Percentiles rank a stretch among this genome's conserved stretches.
Evolutionary conservation across 1,140 invertebrate species (phyloP).

Genomic region (Drosophila athabasca): DNA sequence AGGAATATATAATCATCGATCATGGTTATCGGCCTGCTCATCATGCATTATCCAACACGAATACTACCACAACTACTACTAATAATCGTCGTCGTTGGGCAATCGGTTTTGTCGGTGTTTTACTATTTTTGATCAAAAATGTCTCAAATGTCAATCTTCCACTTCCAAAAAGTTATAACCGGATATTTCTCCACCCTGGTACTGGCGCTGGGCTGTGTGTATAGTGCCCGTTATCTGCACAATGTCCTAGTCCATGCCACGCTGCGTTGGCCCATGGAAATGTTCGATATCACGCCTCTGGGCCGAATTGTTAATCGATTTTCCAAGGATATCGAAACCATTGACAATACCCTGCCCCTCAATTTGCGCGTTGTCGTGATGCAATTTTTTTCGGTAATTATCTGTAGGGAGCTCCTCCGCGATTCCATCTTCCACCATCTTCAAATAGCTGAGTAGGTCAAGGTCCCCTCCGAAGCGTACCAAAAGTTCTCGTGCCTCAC

Average conservation of each 20-base stretch:
- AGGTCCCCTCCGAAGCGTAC: background rate
- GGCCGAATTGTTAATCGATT: slow-evolving; percentile 91
- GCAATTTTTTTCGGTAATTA: slow-evolving; percentile 82
- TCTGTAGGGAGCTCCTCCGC: background rate
- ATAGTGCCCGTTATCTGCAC: slow-evolving; percentile 85
- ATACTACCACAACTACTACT: background rate
- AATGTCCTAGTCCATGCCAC: slow-evolving; percentile 86
- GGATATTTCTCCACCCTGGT: slow-evolving; percentile 73
- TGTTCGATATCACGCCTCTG: slow-evolving; percentile 91
- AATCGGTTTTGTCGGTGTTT: slow-evolving; percentile 14
- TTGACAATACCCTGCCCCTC: slow-evolving; percentile 86
- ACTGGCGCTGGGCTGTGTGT: slow-evolving; percentile 82
- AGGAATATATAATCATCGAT: slow-evolving; percentile 8
- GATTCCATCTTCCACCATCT: background rate
- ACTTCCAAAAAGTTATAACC: slow-evolving; percentile 67
- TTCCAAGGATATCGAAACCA: slow-evolving; percentile 89
- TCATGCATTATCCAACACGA: slow-evolving; percentile 5
- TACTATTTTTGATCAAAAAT: slow-evolving; percentile 29
- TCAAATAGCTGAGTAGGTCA: slow-evolving; percentile 11
- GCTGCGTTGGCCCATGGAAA: slow-evolving; percentile 88
- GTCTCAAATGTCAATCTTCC: slow-evolving; percentile 7
- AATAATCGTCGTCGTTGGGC: slow-evolving; percentile 14
- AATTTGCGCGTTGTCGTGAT: slow-evolving; percentile 78
- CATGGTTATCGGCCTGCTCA: slow-evolving; percentile 17
- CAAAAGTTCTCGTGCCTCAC: background rate